phyloP scores from a whole-genome alignment of 2,888 invertebrate species.

The Leptarthrus brevirostris region DNA sequence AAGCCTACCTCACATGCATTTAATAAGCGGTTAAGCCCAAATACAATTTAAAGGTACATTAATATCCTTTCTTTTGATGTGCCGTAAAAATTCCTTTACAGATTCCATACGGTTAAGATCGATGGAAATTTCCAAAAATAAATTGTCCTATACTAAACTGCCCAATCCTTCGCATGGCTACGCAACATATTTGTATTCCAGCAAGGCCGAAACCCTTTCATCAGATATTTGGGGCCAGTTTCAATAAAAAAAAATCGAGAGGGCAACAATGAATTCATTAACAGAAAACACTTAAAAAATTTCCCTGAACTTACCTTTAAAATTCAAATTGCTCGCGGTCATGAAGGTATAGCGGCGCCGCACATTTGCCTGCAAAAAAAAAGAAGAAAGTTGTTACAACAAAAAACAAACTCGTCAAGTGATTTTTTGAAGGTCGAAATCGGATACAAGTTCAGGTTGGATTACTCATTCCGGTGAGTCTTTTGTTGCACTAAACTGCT shows the following conservation, averaged over 20 bases:
- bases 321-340: slow-evolving; percentile 6
- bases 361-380: slow-evolving; percentile 31
- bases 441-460: slow-evolving; percentile 15
- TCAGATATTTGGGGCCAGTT: background rate
- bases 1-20: too few species aligned
- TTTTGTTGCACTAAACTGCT: background rate
- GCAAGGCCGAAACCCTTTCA: background rate
- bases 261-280: background rate
- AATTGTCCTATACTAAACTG: too few species aligned
- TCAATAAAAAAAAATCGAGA: background rate
- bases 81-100: too few species aligned
- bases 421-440: slow-evolving; percentile 25
- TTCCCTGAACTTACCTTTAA: slow-evolving; percentile 36
- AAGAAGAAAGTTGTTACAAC: slow-evolving; percentile 7
- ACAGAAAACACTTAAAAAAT: background rate
- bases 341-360: slow-evolving; percentile 19
- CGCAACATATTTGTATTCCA: too few species aligned
- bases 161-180: too few species aligned
- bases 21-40: too few species aligned
- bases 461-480: background rate
- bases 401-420: slow-evolving; percentile 7
- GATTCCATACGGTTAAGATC: too few species aligned
- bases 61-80: too few species aligned
- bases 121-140: too few species aligned
- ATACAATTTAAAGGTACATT: too few species aligned